phyloP scores from a whole-genome alignment of 1,140 invertebrate genomes.

The Hirudo medicinalis region DNA sequence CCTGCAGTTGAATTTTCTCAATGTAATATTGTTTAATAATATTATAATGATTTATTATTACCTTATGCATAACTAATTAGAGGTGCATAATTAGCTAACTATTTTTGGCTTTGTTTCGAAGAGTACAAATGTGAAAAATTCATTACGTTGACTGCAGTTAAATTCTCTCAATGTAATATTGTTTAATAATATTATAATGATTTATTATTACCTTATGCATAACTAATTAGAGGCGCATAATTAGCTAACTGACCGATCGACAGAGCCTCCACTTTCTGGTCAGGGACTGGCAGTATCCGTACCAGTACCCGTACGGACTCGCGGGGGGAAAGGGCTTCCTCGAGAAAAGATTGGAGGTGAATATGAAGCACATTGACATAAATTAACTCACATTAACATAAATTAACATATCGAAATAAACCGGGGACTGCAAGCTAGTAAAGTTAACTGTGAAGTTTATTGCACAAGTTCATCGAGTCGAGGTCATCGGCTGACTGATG shows the following conservation, averaged over 20 bases:
- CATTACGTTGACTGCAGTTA: no score
- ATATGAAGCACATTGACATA: not conserved
- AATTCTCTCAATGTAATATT: no score
- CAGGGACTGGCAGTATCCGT: constrained; percentile 94
- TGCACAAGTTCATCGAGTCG: no score
- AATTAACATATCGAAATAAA: not conserved
- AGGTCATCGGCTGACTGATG: no score
- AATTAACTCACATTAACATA: not conserved
- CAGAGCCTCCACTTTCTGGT: constrained; percentile 84
- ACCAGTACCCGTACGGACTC: constrained; percentile 82
- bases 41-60: not conserved
- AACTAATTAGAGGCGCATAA: not conserved
- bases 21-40: no score
- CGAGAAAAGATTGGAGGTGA: constrained; percentile 65
- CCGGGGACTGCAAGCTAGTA: no score
- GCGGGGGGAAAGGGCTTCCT: constrained; percentile 74
- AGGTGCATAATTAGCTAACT: not conserved
- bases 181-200: not conserved
- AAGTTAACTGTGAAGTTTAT: no score
- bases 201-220: not conserved
- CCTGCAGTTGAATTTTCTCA: no score
- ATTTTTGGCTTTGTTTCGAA: not conserved
- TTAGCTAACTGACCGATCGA: not conserved
- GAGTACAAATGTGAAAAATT: not conserved
- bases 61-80: not conserved